Evolutionary conservation across 2,113 vertebrate species (phyloP), one percentile per base, ranked within the genome.

Genomic region (Perca flavescens): DNA sequence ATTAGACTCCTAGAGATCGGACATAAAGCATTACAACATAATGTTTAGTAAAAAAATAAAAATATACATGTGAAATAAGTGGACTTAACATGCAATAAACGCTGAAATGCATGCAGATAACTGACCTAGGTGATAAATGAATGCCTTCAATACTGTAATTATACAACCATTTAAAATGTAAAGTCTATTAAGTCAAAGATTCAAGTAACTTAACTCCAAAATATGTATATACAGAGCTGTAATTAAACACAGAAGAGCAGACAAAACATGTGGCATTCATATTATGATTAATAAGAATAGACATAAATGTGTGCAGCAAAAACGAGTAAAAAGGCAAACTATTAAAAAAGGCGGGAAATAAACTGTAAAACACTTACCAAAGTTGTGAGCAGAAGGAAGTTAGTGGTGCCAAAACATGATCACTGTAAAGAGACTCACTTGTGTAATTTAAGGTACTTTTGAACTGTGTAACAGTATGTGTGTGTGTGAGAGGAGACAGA

Each of bases 331-430:
- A 5, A 50, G 3, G 2, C 1, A 54, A 64, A 65, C 19, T 17
- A 19, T 19, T 0, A 31, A n/a, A 40, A 54, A 69, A n/a, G 1
- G 12, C 47, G 31, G 0, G 1, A 63, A 28, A 58, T 75, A 61
- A 62, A 31, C 6, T 0, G 0, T 17, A 4, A 36, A 46, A 73
- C 68, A 82, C 88, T 87, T 63, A 91, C 88, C 76, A 6, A 82
- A 67, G 21, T 76, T 68, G 31, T 67, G 16, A 52, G 49, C 47
- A 2, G 62, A 14, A 56, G 83, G 63, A 67, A 2, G 40, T 63
- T 77, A 71, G 28, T 36, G 54, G 5, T 12, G 5, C 34, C 6
- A 17, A 7, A 58, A 43, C 17, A 16, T 1, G 0, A 53, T 65
- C 15, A 36, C 13, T 50, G 8, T 4, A 13, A 19, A 7, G 49